Conservation (phyloP, 2,113 vertebrate genomes). For the Corythaixoides concolor region DNA sequence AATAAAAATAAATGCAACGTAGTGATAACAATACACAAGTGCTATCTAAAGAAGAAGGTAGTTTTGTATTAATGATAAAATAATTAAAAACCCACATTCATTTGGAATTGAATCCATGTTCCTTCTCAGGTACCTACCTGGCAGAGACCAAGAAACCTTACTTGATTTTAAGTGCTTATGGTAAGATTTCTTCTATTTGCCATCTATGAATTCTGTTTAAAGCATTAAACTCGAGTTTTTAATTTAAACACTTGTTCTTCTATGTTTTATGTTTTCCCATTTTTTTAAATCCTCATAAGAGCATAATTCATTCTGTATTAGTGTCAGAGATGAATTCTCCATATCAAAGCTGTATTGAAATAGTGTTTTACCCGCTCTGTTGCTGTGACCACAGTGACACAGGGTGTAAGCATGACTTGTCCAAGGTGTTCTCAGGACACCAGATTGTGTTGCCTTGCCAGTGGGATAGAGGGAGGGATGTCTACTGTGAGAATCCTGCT, state of each 20-base stretch:
- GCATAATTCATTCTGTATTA: neutral
- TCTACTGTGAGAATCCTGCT: neutral
- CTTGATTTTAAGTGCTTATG: neutral
- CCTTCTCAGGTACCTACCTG: neutral
- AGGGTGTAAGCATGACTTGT: neutral
- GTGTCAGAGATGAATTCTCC: neutral
- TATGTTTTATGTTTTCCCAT: neutral
- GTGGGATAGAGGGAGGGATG: neutral
- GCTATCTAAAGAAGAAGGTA: neutral
- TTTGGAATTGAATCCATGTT: neutral
- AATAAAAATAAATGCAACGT: neutral
- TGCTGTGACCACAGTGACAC: neutral
- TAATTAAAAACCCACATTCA: no score
- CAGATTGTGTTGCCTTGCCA: neutral
- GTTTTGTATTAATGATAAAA: neutral
- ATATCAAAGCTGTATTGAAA: neutral
- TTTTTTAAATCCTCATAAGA: neutral
- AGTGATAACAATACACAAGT: neutral
- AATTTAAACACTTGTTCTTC: neutral
- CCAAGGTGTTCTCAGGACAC: neutral
- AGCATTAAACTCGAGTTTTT: neutral
- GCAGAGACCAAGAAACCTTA: neutral
- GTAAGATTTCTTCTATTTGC: neutral
- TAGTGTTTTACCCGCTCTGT: neutral
- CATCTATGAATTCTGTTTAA: neutral